Base-by-base conservation (phyloP, 2,888 invertebrate species). In the Epirrita christyi region DNA sequence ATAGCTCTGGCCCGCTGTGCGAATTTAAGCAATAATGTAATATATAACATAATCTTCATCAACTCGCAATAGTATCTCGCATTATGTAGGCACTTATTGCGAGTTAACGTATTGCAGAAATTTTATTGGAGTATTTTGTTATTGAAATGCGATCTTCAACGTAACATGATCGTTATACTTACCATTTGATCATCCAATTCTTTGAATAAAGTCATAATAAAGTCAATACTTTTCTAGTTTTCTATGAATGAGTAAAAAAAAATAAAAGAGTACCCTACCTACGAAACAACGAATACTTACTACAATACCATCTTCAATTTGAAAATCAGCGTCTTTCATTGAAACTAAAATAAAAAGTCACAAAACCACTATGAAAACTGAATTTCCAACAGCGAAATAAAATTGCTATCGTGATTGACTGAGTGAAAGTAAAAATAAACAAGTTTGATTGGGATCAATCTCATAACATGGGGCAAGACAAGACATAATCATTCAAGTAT, bases 371-470 rank as follows among this genome's bases (percentile, higher is more conserved):
- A 60, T 63, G 58, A 66, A 73, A 75, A 70, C 60, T 48, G 40
- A 49, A 51, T 64, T 66, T 54, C 55, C 52, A 62, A 57, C 66
- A 49, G 53, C 68, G 59, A 70, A 72, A 70, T 70, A 73, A 74
- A 70, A 71, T 70, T 65, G 61, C 63, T 66, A 70, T 68, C 71
- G 63, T 72, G 72, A 73, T 75, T 71, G 71, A 73, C 73, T 71
- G 66, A 70, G 80, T 75, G 78, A 81, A 80, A 81, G 80, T 78
- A 72, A 79, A 76, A 74, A 68, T 50, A 61, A 64, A 61, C 59
- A 50, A 53, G 59, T 52, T 48, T 41, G 37, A 34, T 34, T 14
- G 4, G 2, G 21, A 21, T 4, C 40, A 40, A 49, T 56, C 45
- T 56, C 41, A 63, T 59, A 57, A 59, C 59, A 54, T 55, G 49